Conservation (phyloP, 1,140 invertebrate species). For the Mizuhopecten yessoensis region DNA sequence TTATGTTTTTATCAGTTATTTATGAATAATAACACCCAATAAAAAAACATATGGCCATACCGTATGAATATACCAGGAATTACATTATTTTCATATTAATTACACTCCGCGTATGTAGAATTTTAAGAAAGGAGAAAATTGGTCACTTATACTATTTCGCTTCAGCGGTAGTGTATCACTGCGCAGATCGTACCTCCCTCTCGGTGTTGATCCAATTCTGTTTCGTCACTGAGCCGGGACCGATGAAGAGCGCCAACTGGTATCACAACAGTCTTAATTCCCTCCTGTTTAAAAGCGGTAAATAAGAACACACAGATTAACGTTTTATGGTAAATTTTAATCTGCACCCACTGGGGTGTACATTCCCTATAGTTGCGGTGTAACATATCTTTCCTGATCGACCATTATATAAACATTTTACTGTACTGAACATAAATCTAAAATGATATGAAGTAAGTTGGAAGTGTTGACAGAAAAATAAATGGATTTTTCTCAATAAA, state of each 20-base stretch:
- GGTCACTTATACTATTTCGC: conserved; percentile 44
- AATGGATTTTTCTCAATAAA: background rate
- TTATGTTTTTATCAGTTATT: background rate
- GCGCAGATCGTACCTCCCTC: conserved; percentile 45
- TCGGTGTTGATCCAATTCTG: conserved; percentile 17
- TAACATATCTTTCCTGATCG: background rate
- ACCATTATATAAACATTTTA: background rate
- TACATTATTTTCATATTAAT: conserved; percentile 54
- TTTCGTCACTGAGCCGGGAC: conserved; percentile 14
- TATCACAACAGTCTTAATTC: background rate
- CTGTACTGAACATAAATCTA: background rate
- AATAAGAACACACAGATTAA: conserved; percentile 6
- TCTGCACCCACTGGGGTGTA: background rate
- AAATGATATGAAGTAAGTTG: background rate
- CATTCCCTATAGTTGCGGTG: background rate
- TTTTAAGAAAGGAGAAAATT: conserved; percentile 50
- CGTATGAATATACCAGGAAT: background rate
- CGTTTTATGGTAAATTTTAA: conserved; percentile 16
- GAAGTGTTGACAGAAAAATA: background rate
- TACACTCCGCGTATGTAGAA: conserved; percentile 54
- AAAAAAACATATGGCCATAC: background rate
- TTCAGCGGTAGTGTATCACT: conserved; percentile 50
- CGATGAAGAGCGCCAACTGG: conserved; percentile 29
- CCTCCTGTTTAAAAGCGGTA: conserved; percentile 18
- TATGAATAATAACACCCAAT: background rate